Base-by-base conservation (phyloP, 2,113 vertebrate genomes). In the Hypomesus transpacificus region DNA sequence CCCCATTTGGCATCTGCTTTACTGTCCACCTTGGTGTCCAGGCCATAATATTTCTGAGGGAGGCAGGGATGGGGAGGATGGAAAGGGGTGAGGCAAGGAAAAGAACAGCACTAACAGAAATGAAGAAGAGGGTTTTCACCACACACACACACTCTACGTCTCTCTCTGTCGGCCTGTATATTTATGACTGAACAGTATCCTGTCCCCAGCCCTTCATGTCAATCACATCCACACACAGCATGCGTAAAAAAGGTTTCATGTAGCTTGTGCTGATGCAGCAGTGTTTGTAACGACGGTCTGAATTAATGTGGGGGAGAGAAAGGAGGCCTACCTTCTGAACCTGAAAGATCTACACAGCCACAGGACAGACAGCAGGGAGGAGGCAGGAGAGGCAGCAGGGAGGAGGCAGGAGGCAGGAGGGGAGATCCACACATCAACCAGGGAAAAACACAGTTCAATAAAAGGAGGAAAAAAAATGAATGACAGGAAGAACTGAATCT, bases 31-130 rank as follows among this genome's bases (percentile, higher is more conserved):
- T 94, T 95, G 85, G 92, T 88, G 78, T 96, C 93, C 94, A 96
- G 91, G 88, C 96, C 96, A 82, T 95, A 98, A 88, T 98, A 98
- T 87, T 98, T 98, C 97, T 98, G 87, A 88, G 86, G 68, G 67
- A 71, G 65, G 31, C 28, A 67, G 28, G 46, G 75, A 67, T 39
- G 60, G 31, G 58, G 52, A 26, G 63, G 24, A 66, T 60, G 22
- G 56, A n/a, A 24, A 53, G 56, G 26, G 18, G 24, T 11, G 34
- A 52, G 62, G 31, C 22, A 24, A 57, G n/a, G 14, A 21, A 69
- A 31, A 68, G 21, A 16, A 70, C 22, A 58, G 52, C 66, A 58
- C 17, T 59, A 68, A 50, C 51, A 22, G 18, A 76, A 53, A 66
- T 61, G 21, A 73, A 60, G 58, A 54, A 68, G 66, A 22, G 67